These are phyloP conservation scores for Balanococcus diminutus DNA, from an alignment of 2,888 invertebrate species.

Conservation along the genomic window DNA sequence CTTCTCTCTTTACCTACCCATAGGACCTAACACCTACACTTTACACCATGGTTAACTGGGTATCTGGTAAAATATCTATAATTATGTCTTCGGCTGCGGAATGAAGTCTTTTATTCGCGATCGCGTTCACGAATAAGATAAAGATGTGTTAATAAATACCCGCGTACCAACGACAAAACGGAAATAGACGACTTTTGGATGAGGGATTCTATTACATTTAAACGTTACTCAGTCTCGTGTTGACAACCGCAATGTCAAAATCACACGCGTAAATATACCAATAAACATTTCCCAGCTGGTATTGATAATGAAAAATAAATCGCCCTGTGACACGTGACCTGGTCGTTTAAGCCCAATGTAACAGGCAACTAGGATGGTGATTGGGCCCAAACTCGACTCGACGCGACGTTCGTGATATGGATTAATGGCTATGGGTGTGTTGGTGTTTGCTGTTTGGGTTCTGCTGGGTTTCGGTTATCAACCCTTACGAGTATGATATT, in stretches of 20 bases:
- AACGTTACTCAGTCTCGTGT: background rate
- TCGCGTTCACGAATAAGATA: background rate
- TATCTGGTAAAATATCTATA: no score
- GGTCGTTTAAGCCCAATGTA: background rate
- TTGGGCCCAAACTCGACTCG: background rate
- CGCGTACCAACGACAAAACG: background rate
- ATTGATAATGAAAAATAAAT: slow-evolving; percentile 30
- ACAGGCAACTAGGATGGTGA: background rate
- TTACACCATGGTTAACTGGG: no score
- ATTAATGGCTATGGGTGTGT: background rate
- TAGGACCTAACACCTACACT: no score
- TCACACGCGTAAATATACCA: slow-evolving; percentile 26
- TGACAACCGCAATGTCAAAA: slow-evolving; percentile 21
- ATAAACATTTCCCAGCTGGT: slow-evolving; percentile 25
- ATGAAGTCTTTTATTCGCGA: background rate
- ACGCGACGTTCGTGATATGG: background rate
- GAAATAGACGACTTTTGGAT: background rate
- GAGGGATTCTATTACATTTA: background rate
- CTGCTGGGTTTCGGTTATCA: background rate
- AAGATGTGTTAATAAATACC: slow-evolving; percentile 15
- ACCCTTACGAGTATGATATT: slow-evolving; percentile 33
- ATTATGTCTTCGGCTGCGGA: no score
- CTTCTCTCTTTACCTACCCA: no score
- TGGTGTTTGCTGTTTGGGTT: no score
- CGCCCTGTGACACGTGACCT: background rate